Percentiles rank a stretch among this genome's conserved stretches.
These are phyloP conservation scores for Hydropsyche tenuis DNA, from an alignment of 1,140 invertebrate species.

Conservation along the genomic window DNA sequence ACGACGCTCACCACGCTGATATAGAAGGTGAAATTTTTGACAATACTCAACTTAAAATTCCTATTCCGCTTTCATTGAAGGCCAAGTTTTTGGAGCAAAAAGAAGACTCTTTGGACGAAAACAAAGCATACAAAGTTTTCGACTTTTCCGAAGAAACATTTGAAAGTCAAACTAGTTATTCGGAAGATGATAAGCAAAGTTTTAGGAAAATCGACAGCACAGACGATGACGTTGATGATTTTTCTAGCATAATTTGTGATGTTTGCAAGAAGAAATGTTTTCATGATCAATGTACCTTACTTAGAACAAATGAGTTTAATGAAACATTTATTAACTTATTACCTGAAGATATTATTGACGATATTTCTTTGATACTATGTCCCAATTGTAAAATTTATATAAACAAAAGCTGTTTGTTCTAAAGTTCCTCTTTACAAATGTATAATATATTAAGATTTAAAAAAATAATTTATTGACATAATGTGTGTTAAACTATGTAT, in stretches of 20 bases:
- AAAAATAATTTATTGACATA: conserved; percentile 6
- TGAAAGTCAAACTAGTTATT: background rate
- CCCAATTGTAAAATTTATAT: conserved; percentile 12
- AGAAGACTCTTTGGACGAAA: background rate
- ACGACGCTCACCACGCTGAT: background rate
- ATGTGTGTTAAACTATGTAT: background rate
- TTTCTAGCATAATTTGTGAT: conserved; percentile 5
- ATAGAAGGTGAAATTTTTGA: conserved; percentile 5
- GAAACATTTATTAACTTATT: background rate
- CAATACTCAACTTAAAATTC: conserved; percentile 13
- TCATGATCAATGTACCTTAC: conserved; percentile 1
- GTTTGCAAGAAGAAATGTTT: conserved; percentile 4
- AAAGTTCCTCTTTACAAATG: conserved; percentile 14
- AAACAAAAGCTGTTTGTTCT: conserved; percentile 20
- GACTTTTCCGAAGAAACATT: background rate
- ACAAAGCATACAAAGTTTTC: background rate
- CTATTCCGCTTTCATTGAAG: background rate
- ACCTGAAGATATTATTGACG: conserved; percentile 4
- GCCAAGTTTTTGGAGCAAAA: background rate
- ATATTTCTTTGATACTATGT: conserved; percentile 1
- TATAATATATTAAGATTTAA: background rate
- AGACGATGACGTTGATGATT: conserved; percentile 11
- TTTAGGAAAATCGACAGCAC: background rate
- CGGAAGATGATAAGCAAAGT: background rate
- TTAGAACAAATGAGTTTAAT: conserved; percentile 6